Evolutionary conservation across 2,113 vertebrate species (phyloP).

Genomic region (Haplotaxodon microlepis): DNA sequence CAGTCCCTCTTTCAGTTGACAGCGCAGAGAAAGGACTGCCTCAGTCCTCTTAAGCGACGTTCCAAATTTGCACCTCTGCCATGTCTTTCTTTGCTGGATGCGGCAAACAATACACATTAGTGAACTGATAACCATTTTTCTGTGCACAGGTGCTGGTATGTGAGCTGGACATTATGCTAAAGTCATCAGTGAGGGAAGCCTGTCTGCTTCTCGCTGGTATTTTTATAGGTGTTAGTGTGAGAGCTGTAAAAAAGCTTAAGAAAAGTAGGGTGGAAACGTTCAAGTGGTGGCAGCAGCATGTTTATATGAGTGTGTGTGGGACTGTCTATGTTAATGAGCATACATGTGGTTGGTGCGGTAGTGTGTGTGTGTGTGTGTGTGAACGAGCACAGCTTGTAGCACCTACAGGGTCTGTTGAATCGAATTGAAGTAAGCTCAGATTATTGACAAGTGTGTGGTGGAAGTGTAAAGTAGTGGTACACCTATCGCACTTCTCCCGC

Average conservation of each 20-base stretch:
- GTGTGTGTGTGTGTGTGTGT: background rate
- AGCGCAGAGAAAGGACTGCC: background rate
- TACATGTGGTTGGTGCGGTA: background rate
- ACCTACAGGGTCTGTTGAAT: constrained; percentile 18
- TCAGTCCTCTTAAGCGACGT: background rate
- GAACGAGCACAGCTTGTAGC: background rate
- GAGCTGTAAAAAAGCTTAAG: background rate
- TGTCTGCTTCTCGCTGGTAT: constrained; percentile 13
- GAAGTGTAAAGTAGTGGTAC: background rate
- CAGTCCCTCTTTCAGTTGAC: constrained; percentile 29
- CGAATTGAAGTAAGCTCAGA: constrained; percentile 16
- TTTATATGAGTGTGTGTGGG: background rate
- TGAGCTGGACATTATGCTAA: constrained; percentile 19
- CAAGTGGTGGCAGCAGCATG: background rate
- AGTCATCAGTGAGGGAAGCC: constrained; percentile 36
- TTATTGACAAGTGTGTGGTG: constrained; percentile 18
- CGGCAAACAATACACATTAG: background rate
- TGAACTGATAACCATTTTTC: background rate
- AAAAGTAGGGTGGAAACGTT: background rate
- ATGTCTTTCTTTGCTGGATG: background rate
- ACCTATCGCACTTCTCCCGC: background rate
- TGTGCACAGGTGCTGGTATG: background rate
- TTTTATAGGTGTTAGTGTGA: constrained; percentile 35
- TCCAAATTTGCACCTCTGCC: background rate
- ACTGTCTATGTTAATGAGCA: background rate